phyloP scores from a whole-genome alignment of 2,888 invertebrate species.

The Caenorhabditis sinica region DNA sequence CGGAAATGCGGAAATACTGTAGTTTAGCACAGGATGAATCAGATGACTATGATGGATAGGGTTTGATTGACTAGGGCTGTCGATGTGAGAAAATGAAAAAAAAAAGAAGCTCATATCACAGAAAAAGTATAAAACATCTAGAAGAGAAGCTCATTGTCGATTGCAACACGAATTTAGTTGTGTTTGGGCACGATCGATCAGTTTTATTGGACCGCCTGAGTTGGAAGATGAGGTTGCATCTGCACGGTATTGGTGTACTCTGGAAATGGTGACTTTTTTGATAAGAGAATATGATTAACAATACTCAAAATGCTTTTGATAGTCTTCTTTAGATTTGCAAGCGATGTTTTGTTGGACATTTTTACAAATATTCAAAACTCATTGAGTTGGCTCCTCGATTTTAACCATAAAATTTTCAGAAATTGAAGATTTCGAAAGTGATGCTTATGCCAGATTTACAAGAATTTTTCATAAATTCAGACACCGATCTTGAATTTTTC shows the following conservation, averaged over 20 bases:
- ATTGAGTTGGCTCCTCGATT: no score
- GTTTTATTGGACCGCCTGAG: slow-evolving; percentile 65
- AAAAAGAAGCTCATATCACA: slow-evolving; percentile 55
- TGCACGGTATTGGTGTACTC: slow-evolving; percentile 72
- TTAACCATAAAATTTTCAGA: no score
- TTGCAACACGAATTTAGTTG: slow-evolving; percentile 56
- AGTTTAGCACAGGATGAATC: slow-evolving; percentile 38
- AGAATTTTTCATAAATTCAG: no score
- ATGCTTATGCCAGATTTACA: no score
- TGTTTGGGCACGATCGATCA: slow-evolving; percentile 77
- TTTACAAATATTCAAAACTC: no score
- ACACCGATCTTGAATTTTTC: no score
- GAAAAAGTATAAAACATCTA: not conserved
- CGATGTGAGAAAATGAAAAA: slow-evolving; percentile 23
- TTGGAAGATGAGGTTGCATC: slow-evolving; percentile 51
- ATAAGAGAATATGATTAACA: not conserved
- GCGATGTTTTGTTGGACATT: no score
- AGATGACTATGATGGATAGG: slow-evolving; percentile 11
- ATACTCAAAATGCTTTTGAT: not conserved
- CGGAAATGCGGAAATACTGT: slow-evolving; percentile 51
- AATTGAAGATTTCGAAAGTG: no score
- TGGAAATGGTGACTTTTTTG: slow-evolving; percentile 50
- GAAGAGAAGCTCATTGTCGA: slow-evolving; percentile 37
- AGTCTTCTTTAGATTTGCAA: no score
- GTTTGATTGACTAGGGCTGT: slow-evolving; percentile 37